Base-by-base conservation (phyloP, 1,140 invertebrate species). In the Homalodisca vitripennis region DNA sequence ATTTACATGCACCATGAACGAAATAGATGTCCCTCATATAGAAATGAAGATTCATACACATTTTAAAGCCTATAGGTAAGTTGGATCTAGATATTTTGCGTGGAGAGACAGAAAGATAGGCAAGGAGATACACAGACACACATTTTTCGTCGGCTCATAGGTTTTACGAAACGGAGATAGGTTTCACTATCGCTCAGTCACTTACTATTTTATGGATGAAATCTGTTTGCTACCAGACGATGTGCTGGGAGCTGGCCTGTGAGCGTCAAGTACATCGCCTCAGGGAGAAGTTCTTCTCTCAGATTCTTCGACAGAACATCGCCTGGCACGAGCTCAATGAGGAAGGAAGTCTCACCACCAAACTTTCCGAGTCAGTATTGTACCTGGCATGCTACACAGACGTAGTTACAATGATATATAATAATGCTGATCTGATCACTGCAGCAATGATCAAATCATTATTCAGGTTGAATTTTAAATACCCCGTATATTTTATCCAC, bases 281-380 rank as follows among this genome's bases (percentile, higher is more conserved):
- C 1, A 74, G 79, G 6, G 74, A 78, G 68, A 76, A 77, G 64
- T 82, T 81, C 72, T 81, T 81, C 69, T 69, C 75, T 30, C 79
- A 82, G 73, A 79, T 89, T 1, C 72, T 89, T 6, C 74, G 85
- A 27, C 87, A 89, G 77, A 84, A 95, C 75, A 92, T 95, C 76
- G 83, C 84, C 69, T 96, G 93, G 91, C 95, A 92, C 79, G 93
- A 96, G 79, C 1, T 51, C 13, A 87, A 93, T 75, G 87, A 92
- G 77, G 89, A 88, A 47, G 92, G 91, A 1, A 91, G 94, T 77
- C 86, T 96, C 47, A 90, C 92, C 27, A 89, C 87, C 29, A 87
- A 92, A 80, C 84, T 96, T 76, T 87, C 92, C 51, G 90, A 92
- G 92, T 94, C 84, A 85, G 86, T 80, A 74, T 3, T 63, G n/a